Evolutionary conservation across 2,797 vertebrate species (phyloP).

Genomic region (Cephalopachus bancanus): DNA sequence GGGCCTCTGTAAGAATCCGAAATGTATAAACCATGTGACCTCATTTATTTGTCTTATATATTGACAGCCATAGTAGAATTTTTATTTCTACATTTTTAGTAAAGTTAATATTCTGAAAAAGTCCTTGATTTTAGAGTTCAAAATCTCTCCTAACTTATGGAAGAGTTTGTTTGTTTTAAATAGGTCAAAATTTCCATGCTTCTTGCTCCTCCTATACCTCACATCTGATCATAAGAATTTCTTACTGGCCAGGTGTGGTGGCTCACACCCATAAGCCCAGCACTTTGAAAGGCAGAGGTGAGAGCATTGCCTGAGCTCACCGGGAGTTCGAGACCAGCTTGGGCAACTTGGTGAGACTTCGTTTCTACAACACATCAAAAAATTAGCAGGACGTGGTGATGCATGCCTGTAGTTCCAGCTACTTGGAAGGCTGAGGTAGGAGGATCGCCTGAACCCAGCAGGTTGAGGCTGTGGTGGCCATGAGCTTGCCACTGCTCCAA

Average conservation of each 20-base stretch:
- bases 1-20: conserved; percentile 69
- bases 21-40: conserved; percentile 65
- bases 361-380: too few relatives aligned
- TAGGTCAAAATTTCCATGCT: conserved; percentile 7
- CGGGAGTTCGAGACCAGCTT: too few relatives aligned
- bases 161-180: conserved; percentile 26
- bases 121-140: conserved; percentile 61
- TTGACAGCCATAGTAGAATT: conserved; percentile 66
- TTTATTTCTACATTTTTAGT: conserved; percentile 70
- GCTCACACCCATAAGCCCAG: too few relatives aligned
- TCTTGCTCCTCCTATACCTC: conserved; percentile 35
- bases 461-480: too few relatives aligned
- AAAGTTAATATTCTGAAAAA: conserved; percentile 43
- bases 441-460: too few relatives aligned
- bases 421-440: too few relatives aligned
- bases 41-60: conserved; percentile 79
- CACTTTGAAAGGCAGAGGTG: too few relatives aligned
- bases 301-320: too few relatives aligned
- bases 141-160: conserved; percentile 28
- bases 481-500: too few relatives aligned
- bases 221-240: conserved; percentile 34
- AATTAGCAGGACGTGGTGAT: too few relatives aligned
- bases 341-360: too few relatives aligned
- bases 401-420: too few relatives aligned
- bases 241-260: neutral